Evolutionary conservation across 2,797 vertebrate genomes (phyloP), one percentile per base, ranked within the genome.

Genomic region (Acrossocheilus wenchowensis): DNA sequence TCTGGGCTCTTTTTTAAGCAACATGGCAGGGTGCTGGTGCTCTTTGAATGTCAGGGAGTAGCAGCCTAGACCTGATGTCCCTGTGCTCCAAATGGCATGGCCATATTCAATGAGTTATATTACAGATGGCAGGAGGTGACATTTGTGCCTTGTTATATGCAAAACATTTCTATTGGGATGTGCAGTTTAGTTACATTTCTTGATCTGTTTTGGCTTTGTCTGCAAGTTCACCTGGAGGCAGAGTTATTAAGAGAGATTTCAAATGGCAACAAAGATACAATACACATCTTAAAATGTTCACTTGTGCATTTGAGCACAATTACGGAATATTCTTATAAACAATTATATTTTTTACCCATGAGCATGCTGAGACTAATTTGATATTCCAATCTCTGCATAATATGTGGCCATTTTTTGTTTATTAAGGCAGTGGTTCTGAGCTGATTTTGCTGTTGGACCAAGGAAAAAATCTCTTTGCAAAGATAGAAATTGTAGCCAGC

Each of bases 41-140:
- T 87, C 87, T 90, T 91, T 91, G 89, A 91, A 91, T 91, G 91
- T 90, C 88, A 91, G 75, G 79, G 87, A 87, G 78, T 62, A 72
- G 74, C 72, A 80, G 79, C 77, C 60, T 84, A 79, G 86, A 84
- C 79, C 77, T 69, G 71, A 57, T 75, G 62, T 34, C 75, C 84
- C 81, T 78, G 50, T 57, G 57, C 83, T 80, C 68, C 54, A 75
- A 90, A 89, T 90, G 82, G 84, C 89, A 89, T 82, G 66, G 66
- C 74, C 78, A 81, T 52, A 74, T 86, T 83, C 77, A 83, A 15
- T 73, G 73, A 84, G 81, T 83, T 75, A 81, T 88, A 86, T 81
- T 60, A 88, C 78, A 86, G 87, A 57, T 86, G 84, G 85, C 81
- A 86, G 84, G 57, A 66, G 60, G 39, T 78, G 78, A 84, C 81